Evolutionary conservation across 2,113 vertebrate species (phyloP).

Genomic region (Alethe castanea): DNA sequence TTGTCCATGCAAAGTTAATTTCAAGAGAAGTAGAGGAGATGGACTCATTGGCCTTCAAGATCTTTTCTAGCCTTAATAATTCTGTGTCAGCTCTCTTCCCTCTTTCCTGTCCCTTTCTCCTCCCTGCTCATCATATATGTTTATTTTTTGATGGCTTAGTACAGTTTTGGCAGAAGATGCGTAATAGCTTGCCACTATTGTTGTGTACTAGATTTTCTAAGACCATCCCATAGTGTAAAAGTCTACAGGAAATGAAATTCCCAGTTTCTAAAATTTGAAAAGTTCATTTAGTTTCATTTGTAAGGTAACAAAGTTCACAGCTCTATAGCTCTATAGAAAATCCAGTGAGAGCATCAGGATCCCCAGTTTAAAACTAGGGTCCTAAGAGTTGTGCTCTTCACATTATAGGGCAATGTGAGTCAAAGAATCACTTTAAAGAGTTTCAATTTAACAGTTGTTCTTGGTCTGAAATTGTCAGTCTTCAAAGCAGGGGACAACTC

Average conservation of each 20-base stretch:
- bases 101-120: neutral
- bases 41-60: neutral
- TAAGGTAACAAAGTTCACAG: neutral
- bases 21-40: neutral
- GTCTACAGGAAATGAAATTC: neutral
- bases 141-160: neutral
- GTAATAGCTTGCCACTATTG: neutral
- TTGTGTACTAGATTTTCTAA: neutral
- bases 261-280: neutral
- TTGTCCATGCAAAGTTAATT: neutral
- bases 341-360: neutral
- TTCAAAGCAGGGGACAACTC: neutral
- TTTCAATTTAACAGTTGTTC: neutral
- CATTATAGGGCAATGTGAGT: neutral
- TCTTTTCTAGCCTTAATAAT: neutral
- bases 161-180: neutral
- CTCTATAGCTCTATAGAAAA: neutral
- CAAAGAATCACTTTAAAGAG: neutral
- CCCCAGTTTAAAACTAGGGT: neutral
- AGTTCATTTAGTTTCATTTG: neutral
- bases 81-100: accelerated
- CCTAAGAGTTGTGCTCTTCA: neutral
- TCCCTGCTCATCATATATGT: no score
- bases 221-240: neutral
- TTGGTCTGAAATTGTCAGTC: neutral